Evolutionary conservation across 2,888 invertebrate species (phyloP), one percentile per base, ranked within the genome.

Genomic region (Tachina lurida): DNA sequence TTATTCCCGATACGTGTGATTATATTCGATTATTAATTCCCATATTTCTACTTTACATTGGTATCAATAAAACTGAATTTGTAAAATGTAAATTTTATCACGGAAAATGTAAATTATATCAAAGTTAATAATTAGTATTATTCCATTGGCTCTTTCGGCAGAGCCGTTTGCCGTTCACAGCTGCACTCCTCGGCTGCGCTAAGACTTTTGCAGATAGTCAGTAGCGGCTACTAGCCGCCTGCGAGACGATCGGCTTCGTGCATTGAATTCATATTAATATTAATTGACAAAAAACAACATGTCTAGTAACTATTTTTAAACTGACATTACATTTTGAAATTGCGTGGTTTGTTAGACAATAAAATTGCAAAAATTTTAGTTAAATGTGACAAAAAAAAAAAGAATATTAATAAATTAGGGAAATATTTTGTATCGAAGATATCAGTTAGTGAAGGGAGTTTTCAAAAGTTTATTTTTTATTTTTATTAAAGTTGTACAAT

Each of bases 291-390:
- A 31, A 60, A 77, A 70, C 70, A 7, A 31, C 31, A 68, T 77
- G 41, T 52, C 39, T 43, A 4, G n/a, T 60, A 60, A 22, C 10
- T 54, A 76, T 58, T 79, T 73, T 79, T 71, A 79, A 39, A 79
- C 71, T 73, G 71, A 65, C 79, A 79, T 56, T 65, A 65, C 73
- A 79, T 65, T 73, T 56, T 17, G 65, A 71, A 79, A 73, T 73
- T 65, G 71, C 56, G 71, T 65, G 73, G 71, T 79, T 73, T 45
- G 52, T 70, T 78, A 67, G 68, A 67, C 3, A 77, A 41, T 47
- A 49, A 41, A 71, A 47, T 4, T 71, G 56, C 43, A 47, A 43
- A 45, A 49, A 56, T 19, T 19, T 63, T 19, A 63, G 22, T 45
- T 63, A 67, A 60, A 12, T 70, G 19, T 8, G 45, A 63, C 43